phyloP scores from a whole-genome alignment of 2,888 invertebrate genomes.

The Cerceris rybyensis region DNA sequence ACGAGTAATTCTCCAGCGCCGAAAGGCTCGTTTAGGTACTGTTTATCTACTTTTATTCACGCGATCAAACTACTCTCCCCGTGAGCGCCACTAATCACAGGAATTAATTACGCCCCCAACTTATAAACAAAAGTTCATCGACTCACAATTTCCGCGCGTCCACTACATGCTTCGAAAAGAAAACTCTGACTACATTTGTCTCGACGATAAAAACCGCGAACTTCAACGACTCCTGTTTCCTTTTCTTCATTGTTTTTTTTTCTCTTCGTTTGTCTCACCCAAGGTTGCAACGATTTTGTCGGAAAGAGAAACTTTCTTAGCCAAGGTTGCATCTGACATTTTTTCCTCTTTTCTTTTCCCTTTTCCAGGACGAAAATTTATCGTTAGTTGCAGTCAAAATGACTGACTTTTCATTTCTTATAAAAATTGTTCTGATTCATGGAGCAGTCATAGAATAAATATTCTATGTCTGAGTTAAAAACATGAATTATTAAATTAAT shows the following conservation, averaged over 20 bases:
- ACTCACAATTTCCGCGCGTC: slow-evolving; percentile 6
- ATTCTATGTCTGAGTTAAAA: no score
- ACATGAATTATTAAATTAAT: no score
- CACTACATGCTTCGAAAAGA: not conserved
- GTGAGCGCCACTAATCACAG: slow-evolving; percentile 21
- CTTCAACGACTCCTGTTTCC: slow-evolving; percentile 24
- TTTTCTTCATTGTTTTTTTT: no score
- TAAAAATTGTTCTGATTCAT: no score
- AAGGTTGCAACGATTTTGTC: slow-evolving; percentile 19
- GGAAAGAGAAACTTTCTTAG: no score
- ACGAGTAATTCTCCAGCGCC: slow-evolving; percentile 10
- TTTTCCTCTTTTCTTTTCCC: no score
- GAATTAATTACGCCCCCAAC: slow-evolving; percentile 37
- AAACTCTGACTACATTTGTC: slow-evolving; percentile 22
- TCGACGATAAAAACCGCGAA: slow-evolving; percentile 25
- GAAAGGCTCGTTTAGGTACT: not conserved
- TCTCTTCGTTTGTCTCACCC: slow-evolving; percentile 1
- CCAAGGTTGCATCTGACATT: no score
- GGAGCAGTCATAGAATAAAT: no score
- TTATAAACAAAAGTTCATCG: slow-evolving; percentile 23
- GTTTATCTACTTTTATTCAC: slow-evolving; percentile 7
- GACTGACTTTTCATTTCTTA: no score
- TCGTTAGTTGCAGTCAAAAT: no score
- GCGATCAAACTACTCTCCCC: not conserved
- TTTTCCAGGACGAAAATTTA: no score